A percentile compares a stretch with the other conserved stretches of the same genome.
phyloP scores from a whole-genome alignment of 2,113 vertebrate species.

The Antechinus flavipes region DNA sequence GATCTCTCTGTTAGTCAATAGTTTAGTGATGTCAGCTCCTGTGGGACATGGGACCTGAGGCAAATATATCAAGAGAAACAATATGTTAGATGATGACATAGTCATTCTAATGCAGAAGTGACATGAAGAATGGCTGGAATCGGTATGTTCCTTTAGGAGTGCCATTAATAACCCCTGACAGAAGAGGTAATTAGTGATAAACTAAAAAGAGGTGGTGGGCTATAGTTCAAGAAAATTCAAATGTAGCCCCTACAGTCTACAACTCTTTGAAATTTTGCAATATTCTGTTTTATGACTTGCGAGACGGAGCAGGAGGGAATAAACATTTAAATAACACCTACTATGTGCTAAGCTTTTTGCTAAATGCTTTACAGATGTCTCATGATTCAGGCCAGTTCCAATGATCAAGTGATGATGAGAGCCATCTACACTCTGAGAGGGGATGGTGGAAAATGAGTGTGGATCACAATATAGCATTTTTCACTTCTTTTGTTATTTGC shows the following conservation, averaged over 20 bases:
- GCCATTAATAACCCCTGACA: background rate
- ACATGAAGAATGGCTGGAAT: background rate
- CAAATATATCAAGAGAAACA: constrained; percentile 22
- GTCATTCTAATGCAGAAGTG: background rate
- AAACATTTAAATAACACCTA: background rate
- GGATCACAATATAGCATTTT: no score
- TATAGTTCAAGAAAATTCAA: background rate
- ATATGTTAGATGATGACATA: background rate
- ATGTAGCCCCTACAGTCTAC: background rate
- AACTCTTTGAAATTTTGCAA: background rate
- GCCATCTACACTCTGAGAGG: no score
- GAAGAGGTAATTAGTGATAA: background rate
- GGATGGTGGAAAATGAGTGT: no score
- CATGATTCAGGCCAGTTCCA: no score
- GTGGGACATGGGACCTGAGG: constrained; percentile 83
- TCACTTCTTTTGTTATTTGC: no score
- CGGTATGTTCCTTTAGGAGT: background rate
- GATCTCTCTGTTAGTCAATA: constrained; percentile 77
- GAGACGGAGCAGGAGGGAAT: background rate
- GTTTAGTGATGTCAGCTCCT: constrained; percentile 77
- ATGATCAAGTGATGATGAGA: no score
- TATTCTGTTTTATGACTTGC: background rate
- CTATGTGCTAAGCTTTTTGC: no score
- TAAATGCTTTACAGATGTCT: no score
- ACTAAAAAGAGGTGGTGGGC: background rate